These are phyloP conservation scores for Ondatra zibethicus DNA, from an alignment of 2,113 vertebrate genomes.

Conservation along the genomic window DNA sequence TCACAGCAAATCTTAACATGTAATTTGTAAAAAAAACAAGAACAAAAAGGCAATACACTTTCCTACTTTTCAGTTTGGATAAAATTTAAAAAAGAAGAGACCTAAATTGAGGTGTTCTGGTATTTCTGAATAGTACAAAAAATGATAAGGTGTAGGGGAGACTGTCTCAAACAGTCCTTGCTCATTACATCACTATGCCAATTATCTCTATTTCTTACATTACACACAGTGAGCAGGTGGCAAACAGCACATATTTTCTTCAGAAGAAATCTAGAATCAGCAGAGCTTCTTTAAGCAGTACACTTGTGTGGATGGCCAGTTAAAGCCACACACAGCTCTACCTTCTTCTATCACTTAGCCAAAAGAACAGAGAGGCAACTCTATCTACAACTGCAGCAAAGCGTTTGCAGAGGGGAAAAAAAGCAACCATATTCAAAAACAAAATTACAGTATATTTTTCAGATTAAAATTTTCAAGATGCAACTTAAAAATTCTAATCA, in stretches of 20 bases:
- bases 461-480: conserved; percentile 68
- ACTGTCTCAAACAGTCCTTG: neutral
- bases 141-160: neutral
- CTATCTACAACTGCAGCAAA: conserved; percentile 68
- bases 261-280: conserved; percentile 38
- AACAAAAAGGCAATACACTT: neutral
- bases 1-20: neutral
- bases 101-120: neutral
- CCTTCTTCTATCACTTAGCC: neutral
- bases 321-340: neutral
- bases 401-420: conserved; percentile 13
- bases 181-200: conserved; percentile 39
- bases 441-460: conserved; percentile 62
- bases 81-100: conserved; percentile 45
- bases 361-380: conserved; percentile 46
- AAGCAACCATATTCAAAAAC: conserved; percentile 65
- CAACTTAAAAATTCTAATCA: conserved; percentile 62
- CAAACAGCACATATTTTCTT: conserved; percentile 56
- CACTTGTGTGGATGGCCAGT: neutral
- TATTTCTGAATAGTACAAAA: conserved; percentile 1
- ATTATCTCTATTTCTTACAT: conserved; percentile 25
- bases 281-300: conserved; percentile 25
- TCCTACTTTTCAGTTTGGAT: neutral
- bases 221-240: conserved; percentile 28
- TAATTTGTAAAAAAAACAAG: conserved; percentile 23